These are phyloP conservation scores for Meandrina meandrites DNA, from an alignment of 92 coral and sea anemone species.

Conservation along the genomic window DNA sequence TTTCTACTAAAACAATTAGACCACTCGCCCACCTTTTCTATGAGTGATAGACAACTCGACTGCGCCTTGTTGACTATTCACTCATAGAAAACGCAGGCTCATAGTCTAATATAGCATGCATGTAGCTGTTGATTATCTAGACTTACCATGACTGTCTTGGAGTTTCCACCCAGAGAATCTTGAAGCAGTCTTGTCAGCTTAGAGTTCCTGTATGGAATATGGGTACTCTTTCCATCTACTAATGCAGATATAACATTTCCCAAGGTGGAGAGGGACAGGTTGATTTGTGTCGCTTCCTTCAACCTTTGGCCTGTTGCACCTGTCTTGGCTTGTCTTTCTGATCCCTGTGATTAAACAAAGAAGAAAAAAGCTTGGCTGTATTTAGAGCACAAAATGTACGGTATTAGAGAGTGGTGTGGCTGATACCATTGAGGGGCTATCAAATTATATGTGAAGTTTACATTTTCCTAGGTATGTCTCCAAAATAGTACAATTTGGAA, in stretches of 20 bases:
- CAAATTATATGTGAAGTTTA: too few species aligned
- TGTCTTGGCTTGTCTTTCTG: conserved; percentile 96
- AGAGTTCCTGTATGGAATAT: conserved; percentile 98
- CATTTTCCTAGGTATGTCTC: too few species aligned
- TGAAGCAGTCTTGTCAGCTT: conserved; percentile 94
- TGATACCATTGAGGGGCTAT: too few species aligned
- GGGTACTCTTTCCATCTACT: conserved; percentile 98
- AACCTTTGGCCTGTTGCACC: conserved; percentile 97
- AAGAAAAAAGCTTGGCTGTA: neutral
- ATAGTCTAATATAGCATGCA: neutral
- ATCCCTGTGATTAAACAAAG: conserved; percentile 59
- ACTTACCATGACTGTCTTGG: conserved; percentile 96
- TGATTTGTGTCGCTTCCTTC: conserved; percentile 97
- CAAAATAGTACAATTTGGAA: too few species aligned
- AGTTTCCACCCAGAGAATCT: conserved; percentile 97
- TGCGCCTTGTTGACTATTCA: too few species aligned
- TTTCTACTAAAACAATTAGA: too few species aligned
- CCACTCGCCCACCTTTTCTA: too few species aligned
- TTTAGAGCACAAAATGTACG: neutral
- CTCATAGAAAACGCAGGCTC: too few species aligned
- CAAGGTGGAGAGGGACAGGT: conserved; percentile 95
- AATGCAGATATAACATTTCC: conserved; percentile 98
- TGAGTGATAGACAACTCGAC: too few species aligned
- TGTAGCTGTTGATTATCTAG: neutral
- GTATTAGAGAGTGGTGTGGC: neutral